phyloP scores from a whole-genome alignment of 2,888 invertebrate species.

The Tricholauxania praeusta region DNA sequence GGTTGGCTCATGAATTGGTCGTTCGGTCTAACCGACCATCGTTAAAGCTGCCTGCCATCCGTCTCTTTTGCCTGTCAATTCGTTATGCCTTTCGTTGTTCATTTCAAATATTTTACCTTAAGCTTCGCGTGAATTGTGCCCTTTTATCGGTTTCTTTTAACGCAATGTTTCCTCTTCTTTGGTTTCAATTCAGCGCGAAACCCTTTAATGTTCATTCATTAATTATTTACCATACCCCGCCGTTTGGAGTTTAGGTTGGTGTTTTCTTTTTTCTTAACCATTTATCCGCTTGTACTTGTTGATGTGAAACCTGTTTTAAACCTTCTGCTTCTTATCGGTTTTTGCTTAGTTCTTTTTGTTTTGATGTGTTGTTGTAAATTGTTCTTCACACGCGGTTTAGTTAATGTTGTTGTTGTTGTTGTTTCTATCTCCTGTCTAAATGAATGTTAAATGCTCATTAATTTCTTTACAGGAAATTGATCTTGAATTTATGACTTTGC shows the following conservation, averaged over 20 bases:
- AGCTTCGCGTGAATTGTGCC: background rate
- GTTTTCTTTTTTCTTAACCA: background rate
- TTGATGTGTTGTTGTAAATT: background rate
- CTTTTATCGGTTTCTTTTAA: background rate
- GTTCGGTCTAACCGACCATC: background rate
- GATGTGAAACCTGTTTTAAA: background rate
- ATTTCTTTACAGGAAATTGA: conserved; percentile 19
- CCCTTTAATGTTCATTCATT: conserved; percentile 36
- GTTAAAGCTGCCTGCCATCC: background rate
- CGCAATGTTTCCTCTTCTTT: background rate
- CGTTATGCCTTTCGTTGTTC: background rate
- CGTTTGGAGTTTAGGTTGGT: background rate
- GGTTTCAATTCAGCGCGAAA: conserved; percentile 11
- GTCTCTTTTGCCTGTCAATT: conserved; percentile 3
- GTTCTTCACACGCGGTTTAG: conserved; percentile 18
- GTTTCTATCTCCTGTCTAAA: conserved; percentile 29
- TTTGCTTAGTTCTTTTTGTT: background rate
- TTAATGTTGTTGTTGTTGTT: conserved; percentile 7
- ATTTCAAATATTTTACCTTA: background rate
- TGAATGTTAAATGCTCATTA: conserved; percentile 30
- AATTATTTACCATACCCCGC: conserved; percentile 26
- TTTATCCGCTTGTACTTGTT: conserved; percentile 1
- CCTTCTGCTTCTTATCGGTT: conserved; percentile 1
- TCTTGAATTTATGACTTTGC: conserved; percentile 10
- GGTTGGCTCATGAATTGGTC: background rate